These are phyloP conservation scores for Netelia fuscicornis DNA, from an alignment of 2,888 invertebrate species.

Conservation along the genomic window DNA sequence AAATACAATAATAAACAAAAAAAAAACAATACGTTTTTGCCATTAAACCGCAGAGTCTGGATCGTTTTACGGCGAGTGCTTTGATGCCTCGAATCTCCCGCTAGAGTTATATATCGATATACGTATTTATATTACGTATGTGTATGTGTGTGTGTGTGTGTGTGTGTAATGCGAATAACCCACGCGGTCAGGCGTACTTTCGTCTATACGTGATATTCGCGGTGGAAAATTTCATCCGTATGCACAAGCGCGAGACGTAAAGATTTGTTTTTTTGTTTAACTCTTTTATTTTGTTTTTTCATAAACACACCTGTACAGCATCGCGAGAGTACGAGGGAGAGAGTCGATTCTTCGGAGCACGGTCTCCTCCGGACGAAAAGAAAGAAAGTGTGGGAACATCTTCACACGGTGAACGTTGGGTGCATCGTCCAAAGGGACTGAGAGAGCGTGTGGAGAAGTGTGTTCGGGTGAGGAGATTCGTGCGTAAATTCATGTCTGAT, in stretches of 20 bases:
- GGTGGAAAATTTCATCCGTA: constrained; percentile 25
- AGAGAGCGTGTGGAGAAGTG: constrained; percentile 22
- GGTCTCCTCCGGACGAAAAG: constrained; percentile 58
- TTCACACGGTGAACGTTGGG: constrained; percentile 25
- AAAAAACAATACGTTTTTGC: constrained; percentile 34
- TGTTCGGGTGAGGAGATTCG: constrained; percentile 71
- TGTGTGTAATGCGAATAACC: constrained; percentile 20
- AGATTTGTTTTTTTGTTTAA: constrained; percentile 13
- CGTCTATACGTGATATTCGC: constrained; percentile 59
- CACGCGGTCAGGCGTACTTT: constrained; percentile 38
- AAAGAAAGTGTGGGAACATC: constrained; percentile 79
- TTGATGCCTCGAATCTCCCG: constrained; percentile 56
- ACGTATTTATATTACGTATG: neutral
- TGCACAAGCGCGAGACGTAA: constrained; percentile 11
- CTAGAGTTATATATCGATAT: constrained; percentile 17
- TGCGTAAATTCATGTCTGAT: constrained; percentile 76
- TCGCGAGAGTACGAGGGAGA: constrained; percentile 14
- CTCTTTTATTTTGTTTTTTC: constrained; percentile 24
- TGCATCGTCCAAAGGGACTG: constrained; percentile 60
- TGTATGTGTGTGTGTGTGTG: neutral
- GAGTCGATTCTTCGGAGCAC: constrained; percentile 24
- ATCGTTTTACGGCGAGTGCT: constrained; percentile 58
- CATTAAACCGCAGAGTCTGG: constrained; percentile 44
- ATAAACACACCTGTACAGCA: neutral
- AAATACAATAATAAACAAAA: neutral